Evolutionary conservation across 1,140 invertebrate species (phyloP), one percentile per base, ranked within the genome.

Genomic region (Berghia stephanieae): DNA sequence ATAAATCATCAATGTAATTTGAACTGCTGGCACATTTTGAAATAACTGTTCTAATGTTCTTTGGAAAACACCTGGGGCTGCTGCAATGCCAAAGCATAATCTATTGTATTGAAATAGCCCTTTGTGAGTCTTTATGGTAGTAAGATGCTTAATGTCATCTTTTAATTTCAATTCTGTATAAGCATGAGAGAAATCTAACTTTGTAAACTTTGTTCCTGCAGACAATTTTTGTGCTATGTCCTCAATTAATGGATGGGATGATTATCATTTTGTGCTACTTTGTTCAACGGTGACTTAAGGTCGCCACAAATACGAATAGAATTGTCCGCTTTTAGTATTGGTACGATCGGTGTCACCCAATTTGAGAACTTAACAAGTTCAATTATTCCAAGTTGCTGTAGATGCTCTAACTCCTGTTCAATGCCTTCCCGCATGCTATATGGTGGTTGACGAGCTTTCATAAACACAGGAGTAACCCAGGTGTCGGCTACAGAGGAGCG

Each of bases 51-150:
- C 89, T 40, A 92, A 89, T 40, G 88, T 83, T 71, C 86, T 34
- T 79, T 92, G 89, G 75, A 92, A 92, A 74, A 91, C 88, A 2
- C 83, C 81, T 31, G 91, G 90, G 0, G 90, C 91, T 6, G 86
- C 87, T 75, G 90, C 67, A 16, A 92, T 87, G 10, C 90, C 91
- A 84, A 91, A 85, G 31, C 72, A 71, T 46, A 84, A 36, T 27
- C 78, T 49, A 31, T 81, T 81, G 38, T 80, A 83, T 27, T n/a
- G 6, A 66, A 63, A 89, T 79, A 83, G 73, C 77, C 68, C 87
- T 75, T 46, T 88, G 42, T 78, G 86, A 34, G 75, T 87, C 46
- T 82, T 87, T 27, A 84, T 80, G 13, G 78, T 81, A 1, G 79
- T 44, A 34, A 80, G 77, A 55, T 82, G 57, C 75, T 81, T 82